Evolutionary conservation across 2,888 invertebrate species (phyloP).

Genomic region (Parelbella ahira): DNA sequence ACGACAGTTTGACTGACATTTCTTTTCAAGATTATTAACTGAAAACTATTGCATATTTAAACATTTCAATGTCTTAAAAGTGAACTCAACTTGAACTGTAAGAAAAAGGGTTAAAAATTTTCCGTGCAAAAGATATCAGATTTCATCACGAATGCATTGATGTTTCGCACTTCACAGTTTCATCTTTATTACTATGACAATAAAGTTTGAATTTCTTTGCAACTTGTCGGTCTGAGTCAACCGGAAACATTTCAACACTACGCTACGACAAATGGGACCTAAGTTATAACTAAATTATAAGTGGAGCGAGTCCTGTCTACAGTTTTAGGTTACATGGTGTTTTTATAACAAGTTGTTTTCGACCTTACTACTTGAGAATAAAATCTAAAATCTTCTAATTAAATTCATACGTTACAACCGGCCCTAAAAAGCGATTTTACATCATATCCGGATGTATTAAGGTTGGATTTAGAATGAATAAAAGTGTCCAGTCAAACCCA

Average conservation of each 20-base stretch:
- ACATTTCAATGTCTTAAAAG: too few species aligned
- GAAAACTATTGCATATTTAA: too few species aligned
- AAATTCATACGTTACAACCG: too few species aligned
- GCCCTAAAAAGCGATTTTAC: background rate
- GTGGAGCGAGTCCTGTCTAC: slow-evolving; percentile 20
- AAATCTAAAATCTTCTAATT: background rate
- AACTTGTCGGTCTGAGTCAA: slow-evolving; percentile 15
- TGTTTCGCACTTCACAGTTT: background rate
- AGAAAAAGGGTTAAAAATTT: slow-evolving; percentile 19
- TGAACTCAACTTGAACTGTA: slow-evolving; percentile 1
- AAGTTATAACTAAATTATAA: slow-evolving; percentile 26
- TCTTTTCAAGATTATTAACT: too few species aligned
- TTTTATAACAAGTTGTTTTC: background rate
- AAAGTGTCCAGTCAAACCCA: slow-evolving; percentile 7
- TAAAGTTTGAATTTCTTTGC: slow-evolving; percentile 8
- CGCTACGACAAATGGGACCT: slow-evolving; percentile 25
- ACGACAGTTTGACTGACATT: too few species aligned
- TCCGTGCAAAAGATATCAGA: slow-evolving; percentile 17
- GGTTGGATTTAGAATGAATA: slow-evolving; percentile 5
- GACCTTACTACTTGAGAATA: background rate
- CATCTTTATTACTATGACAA: background rate
- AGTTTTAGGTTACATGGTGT: slow-evolving; percentile 19
- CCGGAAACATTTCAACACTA: slow-evolving; percentile 25
- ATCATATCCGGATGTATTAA: background rate
- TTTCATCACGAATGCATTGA: slow-evolving; percentile 14